phyloP scores from a whole-genome alignment of 2,797 vertebrate genomes.

The Trachurus trachurus region DNA sequence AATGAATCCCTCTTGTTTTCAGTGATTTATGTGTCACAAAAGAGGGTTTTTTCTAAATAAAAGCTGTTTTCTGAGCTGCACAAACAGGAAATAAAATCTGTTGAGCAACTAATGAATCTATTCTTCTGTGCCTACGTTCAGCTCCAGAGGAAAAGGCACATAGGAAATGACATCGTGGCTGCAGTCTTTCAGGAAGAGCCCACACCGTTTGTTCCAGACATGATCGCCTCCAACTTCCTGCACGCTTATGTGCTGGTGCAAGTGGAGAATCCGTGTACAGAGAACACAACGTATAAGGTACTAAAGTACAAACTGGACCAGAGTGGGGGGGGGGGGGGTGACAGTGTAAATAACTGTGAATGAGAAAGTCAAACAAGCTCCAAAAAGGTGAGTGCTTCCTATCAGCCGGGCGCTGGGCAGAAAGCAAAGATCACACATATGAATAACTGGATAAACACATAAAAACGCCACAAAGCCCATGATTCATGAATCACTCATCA shows the following conservation, averaged over 20 bases:
- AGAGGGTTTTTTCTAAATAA: not conserved
- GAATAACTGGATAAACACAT: not conserved
- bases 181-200: conserved; percentile 96
- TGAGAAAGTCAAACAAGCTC: not conserved
- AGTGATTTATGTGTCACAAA: not conserved
- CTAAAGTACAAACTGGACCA: not conserved
- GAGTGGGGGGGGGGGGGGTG: not conserved
- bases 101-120: not conserved
- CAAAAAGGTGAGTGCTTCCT: too few relatives aligned
- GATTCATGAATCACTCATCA: not conserved
- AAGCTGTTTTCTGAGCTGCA: not conserved
- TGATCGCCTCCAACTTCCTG: conserved; percentile 98
- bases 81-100: not conserved
- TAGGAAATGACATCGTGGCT: conserved; percentile 98
- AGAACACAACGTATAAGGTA: conserved; percentile 92
- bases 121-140: conserved; percentile 56
- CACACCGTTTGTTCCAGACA: conserved; percentile 97
- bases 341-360: not conserved
- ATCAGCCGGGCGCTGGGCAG: not conserved
- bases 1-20: not conserved
- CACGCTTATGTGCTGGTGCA: conserved; percentile 97
- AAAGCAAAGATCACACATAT: not conserved
- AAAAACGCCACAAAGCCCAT: not conserved
- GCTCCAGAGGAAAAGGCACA: conserved; percentile 98
- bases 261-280: conserved; percentile 88